Base-by-base conservation (phyloP, 2,888 invertebrate species). In the Venustoraphidia nigricollis region DNA sequence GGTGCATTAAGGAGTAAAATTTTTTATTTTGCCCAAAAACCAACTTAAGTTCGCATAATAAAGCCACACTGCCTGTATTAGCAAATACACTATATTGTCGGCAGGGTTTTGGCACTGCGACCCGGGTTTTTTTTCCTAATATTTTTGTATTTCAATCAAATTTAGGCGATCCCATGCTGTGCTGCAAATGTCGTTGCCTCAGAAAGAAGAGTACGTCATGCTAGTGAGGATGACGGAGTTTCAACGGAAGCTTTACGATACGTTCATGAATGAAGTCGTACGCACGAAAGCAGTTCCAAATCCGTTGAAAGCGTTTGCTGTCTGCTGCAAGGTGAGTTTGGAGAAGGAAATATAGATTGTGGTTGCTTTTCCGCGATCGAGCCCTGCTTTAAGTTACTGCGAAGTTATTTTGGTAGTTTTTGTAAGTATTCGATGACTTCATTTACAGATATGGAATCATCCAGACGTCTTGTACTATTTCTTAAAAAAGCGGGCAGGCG, bases 291-390 rank as follows among this genome's bases (percentile, higher is more conserved):
- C 84, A 10, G 88, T 90, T 48, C 89, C 91, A 34, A 97, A 97
- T 72, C 96, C 97, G 0, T 71, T 98, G 49, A 95, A 95, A 67
- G 95, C 97, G 2, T 97, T 97, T 66, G 93, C 97, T 14, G 94
- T 97, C 49, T 97, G 97, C 64, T 96, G 95, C 63, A 98, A 97
- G 76, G 83, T 83, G 63, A 57, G 64, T 54, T 44, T n/a, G n/a
- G 9, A 9, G 4, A 35, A 8, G n/a, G n/a, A n/a, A n/a, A n/a
- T n/a, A n/a, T n/a, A n/a, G n/a, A n/a, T n/a, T n/a, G n/a, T n/a
- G n/a, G n/a, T n/a, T n/a, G n/a, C n/a, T n/a, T n/a, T n/a, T n/a
- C n/a, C n/a, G n/a, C n/a, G n/a, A n/a, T n/a, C n/a, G n/a, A n/a
- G n/a, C n/a, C n/a, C n/a, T n/a, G n/a, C n/a, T n/a, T n/a, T n/a